phyloP scores from a whole-genome alignment of 1,140 invertebrate species.

The Cherax destructor region DNA sequence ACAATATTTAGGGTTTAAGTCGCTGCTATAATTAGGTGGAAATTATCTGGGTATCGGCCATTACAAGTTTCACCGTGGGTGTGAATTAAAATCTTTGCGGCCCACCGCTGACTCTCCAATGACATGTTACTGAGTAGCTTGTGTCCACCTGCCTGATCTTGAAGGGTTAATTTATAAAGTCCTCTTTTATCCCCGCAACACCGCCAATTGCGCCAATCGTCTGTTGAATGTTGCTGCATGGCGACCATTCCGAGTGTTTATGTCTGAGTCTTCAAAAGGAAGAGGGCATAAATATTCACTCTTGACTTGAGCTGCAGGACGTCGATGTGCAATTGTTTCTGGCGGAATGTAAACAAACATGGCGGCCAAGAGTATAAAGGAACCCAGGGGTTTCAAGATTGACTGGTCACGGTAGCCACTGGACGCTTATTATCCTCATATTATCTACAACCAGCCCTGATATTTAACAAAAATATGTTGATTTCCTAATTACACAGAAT shows the following conservation, averaged over 20 bases:
- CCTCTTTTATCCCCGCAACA: not conserved
- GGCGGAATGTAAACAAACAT: conserved; percentile 28
- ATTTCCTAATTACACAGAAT: not conserved
- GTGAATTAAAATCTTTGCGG: not conserved
- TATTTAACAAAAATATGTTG: not conserved
- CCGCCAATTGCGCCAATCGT: not conserved
- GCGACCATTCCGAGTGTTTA: not conserved
- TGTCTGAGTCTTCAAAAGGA: not conserved
- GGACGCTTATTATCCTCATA: not conserved
- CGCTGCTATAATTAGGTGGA: conserved; percentile 2
- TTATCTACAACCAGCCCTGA: not conserved
- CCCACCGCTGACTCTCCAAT: not conserved
- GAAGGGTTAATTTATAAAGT: not conserved
- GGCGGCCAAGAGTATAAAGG: not conserved
- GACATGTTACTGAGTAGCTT: not conserved
- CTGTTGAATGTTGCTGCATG: not conserved
- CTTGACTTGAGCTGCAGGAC: conserved; percentile 17
- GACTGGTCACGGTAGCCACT: not conserved
- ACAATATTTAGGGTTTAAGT: not conserved
- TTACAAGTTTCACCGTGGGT: not conserved
- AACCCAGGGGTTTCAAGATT: not conserved
- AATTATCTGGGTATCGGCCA: not conserved
- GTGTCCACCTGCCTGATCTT: not conserved
- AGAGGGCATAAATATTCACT: conserved; percentile 9
- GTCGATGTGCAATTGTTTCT: conserved; percentile 40